Evolutionary conservation across 92 coral and sea anemone species (phyloP), one percentile per base, ranked within the genome.

Genomic region (Epizoanthus stellaris): DNA sequence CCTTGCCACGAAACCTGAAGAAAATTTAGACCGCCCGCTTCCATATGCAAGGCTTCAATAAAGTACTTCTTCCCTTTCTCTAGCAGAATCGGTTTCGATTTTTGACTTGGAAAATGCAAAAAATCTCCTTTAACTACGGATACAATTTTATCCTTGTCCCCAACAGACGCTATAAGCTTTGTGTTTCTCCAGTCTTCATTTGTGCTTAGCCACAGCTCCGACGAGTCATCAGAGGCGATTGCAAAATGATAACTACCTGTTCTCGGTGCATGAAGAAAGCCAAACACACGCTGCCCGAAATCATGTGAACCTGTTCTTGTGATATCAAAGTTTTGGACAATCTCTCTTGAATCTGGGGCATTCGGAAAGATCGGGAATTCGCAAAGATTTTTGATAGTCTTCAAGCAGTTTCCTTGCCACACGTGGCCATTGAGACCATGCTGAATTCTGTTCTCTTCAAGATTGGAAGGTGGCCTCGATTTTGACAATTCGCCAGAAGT

Each of bases 1-100:
- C 85, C 85, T 76, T 70, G 74, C 91, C 91, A 88, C 23, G 81
- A 85, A 36, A 88, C 88, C 52, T 84, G 88, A 81, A 87, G 67
- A 17, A 87, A 38, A 34, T 80, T 66, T 21, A 47, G 58, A 1
- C 73, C 58, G 2, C 62, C 60, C 20, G 58, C 57, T 1, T 77
- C 53, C 19, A 77, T 38, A 34, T 65, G 66, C 58, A 61, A 23
- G 9, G 73, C 75, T 20, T 88, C 91, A 68, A 88, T 60, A 68
- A 60, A 88, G 59, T 88, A 88, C 17, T 80, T 59, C 40, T 76
- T 56, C 34, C 80, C 67, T 16, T 76, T 72, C 40, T 39, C 34
- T 13, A 88, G 77, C 7, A 30, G 38, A 80, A 82, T 79, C 5
- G 63, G 56, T 56, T 58, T 49, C 3, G 91, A 88, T 57, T 67